These are phyloP conservation scores for Ophioderma brevispina DNA, from an alignment of 35 echinoderm and acorn worm genomes.

Conservation along the genomic window DNA sequence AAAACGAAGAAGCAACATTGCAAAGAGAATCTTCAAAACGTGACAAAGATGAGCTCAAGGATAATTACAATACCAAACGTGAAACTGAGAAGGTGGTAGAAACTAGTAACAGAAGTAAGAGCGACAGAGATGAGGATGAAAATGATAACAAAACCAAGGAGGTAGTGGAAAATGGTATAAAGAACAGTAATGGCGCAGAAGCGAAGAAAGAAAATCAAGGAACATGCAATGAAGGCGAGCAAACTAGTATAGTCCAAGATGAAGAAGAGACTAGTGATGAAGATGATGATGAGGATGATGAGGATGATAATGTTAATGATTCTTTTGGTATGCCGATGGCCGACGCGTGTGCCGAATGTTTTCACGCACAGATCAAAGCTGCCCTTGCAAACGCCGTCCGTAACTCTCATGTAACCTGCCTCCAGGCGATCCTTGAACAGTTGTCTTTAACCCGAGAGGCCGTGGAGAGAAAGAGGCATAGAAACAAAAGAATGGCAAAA, in stretches of 20 bases:
- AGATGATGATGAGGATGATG: not conserved
- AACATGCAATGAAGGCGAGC: no score
- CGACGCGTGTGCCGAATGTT: slow-evolving; percentile 26
- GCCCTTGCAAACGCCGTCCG: slow-evolving; percentile 14
- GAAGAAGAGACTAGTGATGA: no score
- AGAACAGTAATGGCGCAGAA: no score
- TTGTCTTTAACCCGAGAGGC: not conserved
- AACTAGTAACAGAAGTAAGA: no score
- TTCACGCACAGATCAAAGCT: slow-evolving; percentile 3
- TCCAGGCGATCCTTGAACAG: slow-evolving; percentile 24
- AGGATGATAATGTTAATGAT: not conserved
- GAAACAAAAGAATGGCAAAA: not conserved
- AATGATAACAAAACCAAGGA: no score
- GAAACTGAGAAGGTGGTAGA: no score
- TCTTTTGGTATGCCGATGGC: not conserved
- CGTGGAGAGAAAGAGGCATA: not conserved
- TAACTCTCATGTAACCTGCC: slow-evolving; percentile 11
- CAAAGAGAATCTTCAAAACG: not conserved
- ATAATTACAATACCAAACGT: no score
- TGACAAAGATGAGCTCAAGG: no score
- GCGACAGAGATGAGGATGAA: not conserved
- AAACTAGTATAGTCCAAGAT: no score
- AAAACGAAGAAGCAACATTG: not conserved
- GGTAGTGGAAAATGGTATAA: no score
- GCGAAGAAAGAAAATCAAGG: no score